Conservation (phyloP, 2,797 vertebrate genomes). For the Apodemus agrarius region DNA sequence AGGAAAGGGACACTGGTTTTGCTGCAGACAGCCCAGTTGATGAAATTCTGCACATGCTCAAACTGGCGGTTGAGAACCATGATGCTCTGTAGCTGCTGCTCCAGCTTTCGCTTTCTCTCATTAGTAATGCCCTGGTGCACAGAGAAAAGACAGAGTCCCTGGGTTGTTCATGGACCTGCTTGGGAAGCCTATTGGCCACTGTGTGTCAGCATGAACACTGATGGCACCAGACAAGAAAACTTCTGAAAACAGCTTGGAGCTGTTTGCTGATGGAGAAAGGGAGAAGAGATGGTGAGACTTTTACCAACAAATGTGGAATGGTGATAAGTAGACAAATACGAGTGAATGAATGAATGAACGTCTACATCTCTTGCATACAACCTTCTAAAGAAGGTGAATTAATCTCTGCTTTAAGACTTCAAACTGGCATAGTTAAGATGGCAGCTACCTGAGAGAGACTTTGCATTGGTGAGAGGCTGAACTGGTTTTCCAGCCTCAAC, state of each 20-base stretch:
- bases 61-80: constrained; percentile 95
- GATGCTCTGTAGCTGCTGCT: constrained; percentile 95
- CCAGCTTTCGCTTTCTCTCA: constrained; percentile 94
- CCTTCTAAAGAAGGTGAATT: background rate
- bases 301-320: background rate
- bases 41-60: constrained; percentile 97
- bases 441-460: constrained; percentile 19
- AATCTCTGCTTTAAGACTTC: constrained; percentile 1
- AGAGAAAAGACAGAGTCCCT: constrained; percentile 61
- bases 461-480: background rate
- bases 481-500: constrained; percentile 23
- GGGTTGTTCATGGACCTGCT: background rate
- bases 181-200: background rate
- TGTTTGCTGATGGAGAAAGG: background rate
- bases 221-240: background rate
- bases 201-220: background rate
- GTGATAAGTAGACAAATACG: background rate
- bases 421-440: background rate
- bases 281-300: background rate
- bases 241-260: background rate
- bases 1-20: constrained; percentile 95
- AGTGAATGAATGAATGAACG: background rate
- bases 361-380: constrained; percentile 1
- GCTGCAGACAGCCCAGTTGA: constrained; percentile 96
- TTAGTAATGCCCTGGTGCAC: constrained; percentile 92